Base-by-base conservation (phyloP, 2,113 vertebrate species). In the Anthoscopus minutus region DNA sequence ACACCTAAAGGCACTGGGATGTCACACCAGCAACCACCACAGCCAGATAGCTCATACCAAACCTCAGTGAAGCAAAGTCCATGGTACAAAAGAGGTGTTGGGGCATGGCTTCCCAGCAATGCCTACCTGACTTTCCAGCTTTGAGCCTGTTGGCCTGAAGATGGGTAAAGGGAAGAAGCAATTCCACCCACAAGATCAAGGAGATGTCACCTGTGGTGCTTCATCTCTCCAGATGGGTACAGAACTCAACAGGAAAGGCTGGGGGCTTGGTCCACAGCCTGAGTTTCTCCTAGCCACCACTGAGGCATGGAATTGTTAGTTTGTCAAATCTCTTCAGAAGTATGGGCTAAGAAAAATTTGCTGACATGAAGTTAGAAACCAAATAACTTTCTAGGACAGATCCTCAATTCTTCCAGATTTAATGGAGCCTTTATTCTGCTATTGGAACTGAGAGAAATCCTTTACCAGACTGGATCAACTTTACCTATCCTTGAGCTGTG, bases 11-110 rank as follows among this genome's bases (percentile, higher is more conserved):
- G 23, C n/a, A n/a, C 14, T 38, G 24, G 4, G 3, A n/a, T 25
- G 8, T 70, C 33, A 50, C 22, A 66, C 7, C 1, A 2, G 21
- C 18, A 70, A 15, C 21, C 72, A 61, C 19, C 19, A 60, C 27
- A 81, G 19, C 21, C 22, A 76, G 84, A 25, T 0, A 70, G 20
- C 21, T 82, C 30, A 45, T 18, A n/a, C 24, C 30, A 69, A 57
- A 24, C 12, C 20, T 5, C 2, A 3, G 19, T 21, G 24, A 69
- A 4, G 2, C 15, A 54, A 82, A 77, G 5, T 17, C 33, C 60
- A 2, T 27, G 31, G 23, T 47, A 58, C 37, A 50, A 35, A 61
- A 65, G 47, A 80, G 5, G 17, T 2, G 0, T 1, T 53, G 20
- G 11, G 17, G 5, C 0, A 11, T 11, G 1, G 15, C 54, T 58